phyloP scores from a whole-genome alignment of 2,113 vertebrate species.

The Morphnarchus princeps region DNA sequence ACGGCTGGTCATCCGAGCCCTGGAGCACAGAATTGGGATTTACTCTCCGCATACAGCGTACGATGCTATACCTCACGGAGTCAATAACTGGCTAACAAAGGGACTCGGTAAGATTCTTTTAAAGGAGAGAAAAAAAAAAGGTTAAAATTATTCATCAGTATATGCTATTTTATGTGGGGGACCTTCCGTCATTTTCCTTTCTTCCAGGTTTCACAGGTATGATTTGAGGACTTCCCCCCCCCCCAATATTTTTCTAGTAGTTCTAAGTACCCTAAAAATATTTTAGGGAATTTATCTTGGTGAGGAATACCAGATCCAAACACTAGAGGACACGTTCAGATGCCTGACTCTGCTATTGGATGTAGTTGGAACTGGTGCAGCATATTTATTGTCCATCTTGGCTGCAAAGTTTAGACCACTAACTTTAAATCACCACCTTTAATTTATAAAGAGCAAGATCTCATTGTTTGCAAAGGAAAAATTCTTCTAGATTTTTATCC shows the following conservation, averaged over 20 bases:
- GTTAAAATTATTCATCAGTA: neutral
- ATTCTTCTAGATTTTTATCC: neutral
- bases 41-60: conserved; percentile 93
- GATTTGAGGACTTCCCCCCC: neutral
- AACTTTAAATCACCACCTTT: neutral
- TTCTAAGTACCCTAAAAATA: neutral
- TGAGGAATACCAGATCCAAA: neutral
- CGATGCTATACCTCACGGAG: conserved; percentile 84
- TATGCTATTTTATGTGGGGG: neutral
- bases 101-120: conserved; percentile 76
- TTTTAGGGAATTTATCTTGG: neutral
- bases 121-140: neutral
- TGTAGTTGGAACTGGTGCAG: neutral
- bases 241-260: neutral
- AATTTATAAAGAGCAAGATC: neutral
- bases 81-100: conserved; percentile 88
- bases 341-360: neutral
- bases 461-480: neutral
- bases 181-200: neutral
- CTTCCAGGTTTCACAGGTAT: neutral
- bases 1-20: conserved; percentile 80
- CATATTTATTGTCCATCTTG: neutral
- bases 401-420: neutral
- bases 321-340: neutral
- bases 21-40: conserved; percentile 85